Evolutionary conservation across 1,140 invertebrate species (phyloP), one percentile per base, ranked within the genome.

Genomic region (Monochamus saltuarius): DNA sequence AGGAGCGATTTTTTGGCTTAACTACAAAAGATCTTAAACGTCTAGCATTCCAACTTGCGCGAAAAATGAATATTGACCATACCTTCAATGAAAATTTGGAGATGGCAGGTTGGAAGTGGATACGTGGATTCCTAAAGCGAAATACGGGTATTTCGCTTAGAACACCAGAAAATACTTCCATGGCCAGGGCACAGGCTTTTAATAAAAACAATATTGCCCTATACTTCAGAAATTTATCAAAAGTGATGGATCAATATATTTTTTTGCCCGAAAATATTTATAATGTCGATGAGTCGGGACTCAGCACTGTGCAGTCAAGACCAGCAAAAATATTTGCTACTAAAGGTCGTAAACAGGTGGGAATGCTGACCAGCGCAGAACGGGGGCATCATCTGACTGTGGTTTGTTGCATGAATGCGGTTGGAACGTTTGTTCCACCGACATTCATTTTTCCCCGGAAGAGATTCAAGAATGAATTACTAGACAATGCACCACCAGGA

Each of bases 281-380:
- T 57, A 78, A 79, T 57, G 66, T 75, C n/a, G 79, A 81, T 57
- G 77, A 80, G 74, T 76, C 75, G 57, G 74, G 75, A 47, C 66
- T 80, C 2, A 58, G 71, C 7, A 75, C 72, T 29, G 73, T 80
- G 4, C 77, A 73, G 45, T 56, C 10, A 3, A 79, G 74, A 64
- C 50, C 75, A 14, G 73, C 74, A 3, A 62, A 64, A 51, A 49
- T 79, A 29, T 65, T 77, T 34, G 68, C 68, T 37, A 68, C 66
- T 6, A 73, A 70, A 73, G 77, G 77, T 73, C 70, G 66, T 56
- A 73, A 69, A 36, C 68, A 72, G 62, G 65, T 70, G 51, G 34
- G 64, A 14, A 16, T 19, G 19, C 46, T 64, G 14, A 58, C 29
- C 3, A 63, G 60, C 19, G 66, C 53, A 8, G 56, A 59, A 34